Evolutionary conservation across 30 jellyfish, hydroid and myxozoan genomes (phyloP), one percentile per base, ranked within the genome.

Genomic region (Turritopsis rubra): DNA sequence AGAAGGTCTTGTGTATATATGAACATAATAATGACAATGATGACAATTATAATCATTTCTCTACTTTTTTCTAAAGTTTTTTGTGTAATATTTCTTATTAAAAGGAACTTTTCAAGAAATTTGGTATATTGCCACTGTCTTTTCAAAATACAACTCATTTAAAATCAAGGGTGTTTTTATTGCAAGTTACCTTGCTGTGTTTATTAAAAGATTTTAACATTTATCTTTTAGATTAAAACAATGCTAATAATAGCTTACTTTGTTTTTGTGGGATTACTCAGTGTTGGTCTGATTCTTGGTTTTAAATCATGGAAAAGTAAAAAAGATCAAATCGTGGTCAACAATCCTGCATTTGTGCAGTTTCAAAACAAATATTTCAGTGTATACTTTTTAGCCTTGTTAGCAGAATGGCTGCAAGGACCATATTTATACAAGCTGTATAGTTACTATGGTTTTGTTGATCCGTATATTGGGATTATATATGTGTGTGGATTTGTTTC

Each of bases 401-500:
- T 86, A n/a, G 99, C 99, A 21, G 99, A 94, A 75, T 94, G 99
- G 99, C 92, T 94, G 18, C 99, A 94, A 83, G 99, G 98, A 13
- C 99, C 99, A 1, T 94, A 94, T 78, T 79, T 94, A 26, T 94
- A 85, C 71, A 85, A 83, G 53, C 82, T 94, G 23, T 94, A 94
- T 89, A 83, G 95, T 65, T 89, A 85, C 70, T 94, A 89, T 54
- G 96, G 99, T 17, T 94, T 94, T 81, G 91, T 89, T 71, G 99
- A 94, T 85, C 92, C 97, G 20, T 96, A 85, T 54, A 94, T 94
- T 78, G 99, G 98, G 28, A 89, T 89, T 24, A 89, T 94, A 9
- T 94, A 94, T 78, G 97, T 94, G 54, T 75, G 96, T 79, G 97
- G 99, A 18, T 94, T 89, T 86, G 95, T 75, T n/a, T 92, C 98